Percentiles rank a stretch among this genome's conserved stretches.
These are phyloP conservation scores for Xenopus laevis DNA, from an alignment of 2,113 vertebrate genomes.

Conservation along the genomic window DNA sequence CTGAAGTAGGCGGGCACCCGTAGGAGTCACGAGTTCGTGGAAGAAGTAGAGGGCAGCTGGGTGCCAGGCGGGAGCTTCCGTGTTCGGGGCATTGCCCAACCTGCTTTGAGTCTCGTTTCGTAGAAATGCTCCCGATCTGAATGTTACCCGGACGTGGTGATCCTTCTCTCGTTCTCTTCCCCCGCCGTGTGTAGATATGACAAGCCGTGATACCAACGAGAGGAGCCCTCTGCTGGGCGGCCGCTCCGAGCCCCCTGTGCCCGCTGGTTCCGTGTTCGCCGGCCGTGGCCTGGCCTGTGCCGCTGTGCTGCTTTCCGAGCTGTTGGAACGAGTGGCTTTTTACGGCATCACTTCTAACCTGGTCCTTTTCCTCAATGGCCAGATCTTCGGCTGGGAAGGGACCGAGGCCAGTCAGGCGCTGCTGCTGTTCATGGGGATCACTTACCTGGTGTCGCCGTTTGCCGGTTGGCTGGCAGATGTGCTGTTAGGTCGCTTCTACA, in stretches of 20 bases:
- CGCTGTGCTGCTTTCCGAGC: constrained; percentile 84
- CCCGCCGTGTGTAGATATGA: constrained; percentile 52
- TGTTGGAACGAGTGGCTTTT: constrained; percentile 89
- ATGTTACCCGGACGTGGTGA: too few species aligned
- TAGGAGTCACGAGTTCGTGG: too few species aligned
- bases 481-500: constrained; percentile 81
- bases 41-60: too few species aligned
- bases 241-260: constrained; percentile 9
- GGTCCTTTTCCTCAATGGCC: constrained; percentile 88
- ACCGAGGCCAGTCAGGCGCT: constrained; percentile 87
- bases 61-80: too few species aligned
- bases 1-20: too few species aligned
- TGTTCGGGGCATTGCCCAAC: too few species aligned
- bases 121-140: too few species aligned
- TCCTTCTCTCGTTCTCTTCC: neutral
- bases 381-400: constrained; percentile 85
- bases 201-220: constrained; percentile 56
- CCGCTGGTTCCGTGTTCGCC: constrained; percentile 64
- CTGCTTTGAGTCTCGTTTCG: too few species aligned
- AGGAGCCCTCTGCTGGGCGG: constrained; percentile 66
- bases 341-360: constrained; percentile 88
- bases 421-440: constrained; percentile 93
- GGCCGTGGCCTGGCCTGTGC: constrained; percentile 85
- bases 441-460: constrained; percentile 92
- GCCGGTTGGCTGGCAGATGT: constrained; percentile 95